These are phyloP conservation scores for Malacoctenus gilli DNA, from an alignment of 2,797 vertebrate genomes.

Conservation along the genomic window DNA sequence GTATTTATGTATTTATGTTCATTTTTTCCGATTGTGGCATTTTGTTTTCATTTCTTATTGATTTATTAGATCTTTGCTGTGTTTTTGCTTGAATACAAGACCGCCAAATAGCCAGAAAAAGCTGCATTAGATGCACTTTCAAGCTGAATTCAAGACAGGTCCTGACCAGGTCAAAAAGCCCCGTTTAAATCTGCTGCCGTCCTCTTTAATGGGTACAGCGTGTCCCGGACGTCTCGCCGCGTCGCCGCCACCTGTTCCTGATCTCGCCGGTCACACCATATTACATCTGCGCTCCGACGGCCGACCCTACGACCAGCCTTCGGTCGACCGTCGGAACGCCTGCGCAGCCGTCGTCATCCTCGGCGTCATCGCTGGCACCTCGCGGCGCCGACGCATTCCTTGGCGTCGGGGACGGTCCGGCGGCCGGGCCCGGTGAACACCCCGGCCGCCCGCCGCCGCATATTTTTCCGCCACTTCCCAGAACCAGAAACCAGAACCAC, in stretches of 20 bases:
- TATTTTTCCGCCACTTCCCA: slow-evolving; percentile 42
- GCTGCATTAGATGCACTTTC: too few species aligned
- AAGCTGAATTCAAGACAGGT: too few species aligned
- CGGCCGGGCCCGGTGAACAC: slow-evolving; percentile 9
- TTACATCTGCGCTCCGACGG: slow-evolving; percentile 12
- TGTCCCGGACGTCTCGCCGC: neutral
- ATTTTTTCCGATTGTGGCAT: too few species aligned
- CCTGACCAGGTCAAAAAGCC: neutral
- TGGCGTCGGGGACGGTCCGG: slow-evolving; percentile 9
- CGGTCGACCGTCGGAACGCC: neutral
- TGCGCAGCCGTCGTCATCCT: slow-evolving; percentile 16
- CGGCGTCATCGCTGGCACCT: slow-evolving; percentile 21
- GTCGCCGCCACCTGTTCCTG: slow-evolving; percentile 26
- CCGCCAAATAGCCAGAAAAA: too few species aligned
- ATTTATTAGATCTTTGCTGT: too few species aligned
- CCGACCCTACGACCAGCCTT: slow-evolving; percentile 9
- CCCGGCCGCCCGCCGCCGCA: slow-evolving; percentile 7
- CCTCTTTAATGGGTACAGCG: neutral
- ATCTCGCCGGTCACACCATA: slow-evolving; percentile 17
- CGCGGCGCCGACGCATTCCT: too few species aligned
- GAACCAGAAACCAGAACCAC: slow-evolving; percentile 65
- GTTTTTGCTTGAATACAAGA: too few species aligned
- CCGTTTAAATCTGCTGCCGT: neutral
- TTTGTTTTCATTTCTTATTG: too few species aligned
- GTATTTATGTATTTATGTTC: too few species aligned